Evolutionary conservation across 1,140 invertebrate species (phyloP).

Genomic region (Metopolophium dirhodum): DNA sequence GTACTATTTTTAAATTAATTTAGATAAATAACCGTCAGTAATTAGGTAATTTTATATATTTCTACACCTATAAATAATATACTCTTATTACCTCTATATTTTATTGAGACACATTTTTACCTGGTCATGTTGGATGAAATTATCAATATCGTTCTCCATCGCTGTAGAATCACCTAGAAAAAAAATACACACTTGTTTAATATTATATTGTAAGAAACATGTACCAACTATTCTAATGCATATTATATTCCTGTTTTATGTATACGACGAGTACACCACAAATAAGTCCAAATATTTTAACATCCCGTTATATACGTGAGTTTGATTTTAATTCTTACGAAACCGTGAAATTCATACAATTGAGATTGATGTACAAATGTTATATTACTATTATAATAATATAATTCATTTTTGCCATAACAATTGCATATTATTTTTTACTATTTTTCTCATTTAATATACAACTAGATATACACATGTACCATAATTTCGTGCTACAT

Average conservation of each 20-base stretch:
- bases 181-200: not conserved
- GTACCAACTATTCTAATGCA: not conserved
- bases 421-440: conserved; percentile 50
- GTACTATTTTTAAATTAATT: not conserved
- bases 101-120: conserved; percentile 22
- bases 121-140: conserved; percentile 39
- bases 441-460: conserved; percentile 26
- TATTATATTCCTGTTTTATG: not conserved
- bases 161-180: conserved; percentile 39
- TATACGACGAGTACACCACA: not conserved
- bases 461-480: conserved; percentile 15
- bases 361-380: conserved; percentile 35
- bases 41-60: not conserved
- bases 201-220: not conserved
- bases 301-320: conserved; percentile 3
- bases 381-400: conserved; percentile 50
- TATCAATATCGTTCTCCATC: conserved; percentile 42
- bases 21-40: not conserved
- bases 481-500: conserved; percentile 37
- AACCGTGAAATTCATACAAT: conserved; percentile 48
- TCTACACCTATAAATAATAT: not conserved
- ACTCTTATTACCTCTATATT: not conserved
- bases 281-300: conserved; percentile 16
- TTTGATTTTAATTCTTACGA: conserved; percentile 46
- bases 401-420: conserved; percentile 35